Evolutionary conservation across 2,888 invertebrate species (phyloP).

Genomic region (Plemyria rubiginata): DNA sequence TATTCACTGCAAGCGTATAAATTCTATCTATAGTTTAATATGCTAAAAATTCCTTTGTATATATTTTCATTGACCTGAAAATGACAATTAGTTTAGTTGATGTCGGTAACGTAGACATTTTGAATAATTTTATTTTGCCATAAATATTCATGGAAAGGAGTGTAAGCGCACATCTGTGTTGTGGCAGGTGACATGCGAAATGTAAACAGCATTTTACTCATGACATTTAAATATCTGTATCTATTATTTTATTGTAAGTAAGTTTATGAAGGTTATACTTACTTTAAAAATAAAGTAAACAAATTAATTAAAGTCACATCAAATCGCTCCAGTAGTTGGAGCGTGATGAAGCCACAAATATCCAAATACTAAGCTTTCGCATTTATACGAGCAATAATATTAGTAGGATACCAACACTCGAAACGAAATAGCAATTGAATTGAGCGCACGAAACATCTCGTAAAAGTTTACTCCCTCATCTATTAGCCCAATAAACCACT

Average conservation of each 20-base stretch:
- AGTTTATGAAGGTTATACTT: too few species aligned
- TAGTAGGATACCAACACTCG: background rate
- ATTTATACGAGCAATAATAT: too few species aligned
- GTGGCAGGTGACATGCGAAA: conserved; percentile 26
- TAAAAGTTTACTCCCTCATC: conserved; percentile 6
- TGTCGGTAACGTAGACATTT: conserved; percentile 8
- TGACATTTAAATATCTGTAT: too few species aligned
- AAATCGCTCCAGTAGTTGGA: too few species aligned
- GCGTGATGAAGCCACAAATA: too few species aligned
- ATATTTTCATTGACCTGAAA: background rate
- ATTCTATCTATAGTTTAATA: too few species aligned
- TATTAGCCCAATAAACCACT: conserved; percentile 53
- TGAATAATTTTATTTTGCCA: conserved; percentile 26
- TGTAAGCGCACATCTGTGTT: conserved; percentile 29
- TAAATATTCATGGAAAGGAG: conserved; percentile 36
- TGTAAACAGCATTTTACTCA: conserved; percentile 3
- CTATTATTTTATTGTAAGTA: too few species aligned
- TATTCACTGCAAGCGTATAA: background rate
- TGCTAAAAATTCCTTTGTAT: too few species aligned
- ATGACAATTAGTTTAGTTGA: conserved; percentile 9
- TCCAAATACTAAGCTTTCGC: too few species aligned
- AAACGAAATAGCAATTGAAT: background rate
- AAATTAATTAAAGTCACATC: too few species aligned
- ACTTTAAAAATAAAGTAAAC: too few species aligned
- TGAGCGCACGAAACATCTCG: conserved; percentile 1